Percentiles rank a stretch among this genome's conserved stretches.
phyloP scores from a whole-genome alignment of 2,797 vertebrate species.

The Prionace glauca region DNA sequence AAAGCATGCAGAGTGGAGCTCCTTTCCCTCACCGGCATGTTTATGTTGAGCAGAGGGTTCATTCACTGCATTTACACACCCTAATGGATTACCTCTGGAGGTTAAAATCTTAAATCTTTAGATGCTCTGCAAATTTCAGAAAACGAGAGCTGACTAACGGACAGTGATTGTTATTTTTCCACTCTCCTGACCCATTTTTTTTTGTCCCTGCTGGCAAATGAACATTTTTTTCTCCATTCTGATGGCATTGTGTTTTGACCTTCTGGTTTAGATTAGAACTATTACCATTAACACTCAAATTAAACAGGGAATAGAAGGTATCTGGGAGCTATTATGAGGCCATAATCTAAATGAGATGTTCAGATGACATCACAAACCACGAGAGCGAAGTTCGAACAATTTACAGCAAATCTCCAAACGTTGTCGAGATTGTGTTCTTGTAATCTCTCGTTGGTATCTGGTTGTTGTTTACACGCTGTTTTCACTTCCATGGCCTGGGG shows the following conservation, averaged over 20 bases:
- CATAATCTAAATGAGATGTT: conserved; percentile 7
- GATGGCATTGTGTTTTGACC: background rate
- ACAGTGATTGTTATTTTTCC: conserved; percentile 10
- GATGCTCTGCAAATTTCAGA: background rate
- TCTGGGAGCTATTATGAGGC: conserved; percentile 21
- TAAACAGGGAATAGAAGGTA: conserved; percentile 26
- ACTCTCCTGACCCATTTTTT: background rate
- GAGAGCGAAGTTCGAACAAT: conserved; percentile 18
- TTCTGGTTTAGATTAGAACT: conserved; percentile 34
- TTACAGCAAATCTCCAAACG: background rate
- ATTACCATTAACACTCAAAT: conserved; percentile 34
- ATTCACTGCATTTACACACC: background rate
- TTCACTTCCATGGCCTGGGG: too few relatives aligned
- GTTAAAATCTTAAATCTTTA: conserved; percentile 20
- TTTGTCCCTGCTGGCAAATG: conserved; percentile 15
- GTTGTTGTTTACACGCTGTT: background rate
- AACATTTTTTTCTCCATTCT: conserved; percentile 15
- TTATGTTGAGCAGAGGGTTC: background rate
- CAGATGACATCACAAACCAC: conserved; percentile 23
- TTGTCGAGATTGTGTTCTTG: background rate
- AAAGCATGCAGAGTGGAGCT: background rate
- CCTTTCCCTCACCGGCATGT: background rate
- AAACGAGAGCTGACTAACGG: background rate
- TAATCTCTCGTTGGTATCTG: background rate
- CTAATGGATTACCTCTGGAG: background rate